Conservation (phyloP, 2,888 invertebrate species). For the Drosophila paramelanica region DNA sequence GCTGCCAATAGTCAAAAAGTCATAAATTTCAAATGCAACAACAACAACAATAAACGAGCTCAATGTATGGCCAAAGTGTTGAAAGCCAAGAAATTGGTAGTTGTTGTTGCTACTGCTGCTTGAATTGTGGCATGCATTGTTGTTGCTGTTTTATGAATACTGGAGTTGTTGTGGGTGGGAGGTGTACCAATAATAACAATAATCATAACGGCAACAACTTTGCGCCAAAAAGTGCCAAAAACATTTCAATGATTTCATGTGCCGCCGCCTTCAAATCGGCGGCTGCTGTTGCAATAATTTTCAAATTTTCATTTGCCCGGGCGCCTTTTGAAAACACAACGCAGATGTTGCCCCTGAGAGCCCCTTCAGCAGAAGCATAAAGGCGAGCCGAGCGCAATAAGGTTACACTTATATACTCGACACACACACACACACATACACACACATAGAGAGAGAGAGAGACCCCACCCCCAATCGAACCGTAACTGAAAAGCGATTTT, state of each 20-base stretch:
- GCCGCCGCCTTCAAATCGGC: slow-evolving; percentile 26
- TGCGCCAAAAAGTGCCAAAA: slow-evolving; percentile 74
- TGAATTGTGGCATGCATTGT: slow-evolving; percentile 73
- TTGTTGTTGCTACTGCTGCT: slow-evolving; percentile 25
- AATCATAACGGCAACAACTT: slow-evolving; percentile 77
- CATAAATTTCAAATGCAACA: slow-evolving; percentile 72
- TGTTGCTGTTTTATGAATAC: slow-evolving; percentile 51
- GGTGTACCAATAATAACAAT: slow-evolving; percentile 72
- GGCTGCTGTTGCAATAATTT: slow-evolving; percentile 77
- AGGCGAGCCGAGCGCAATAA: slow-evolving; percentile 45
- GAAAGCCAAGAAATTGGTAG: slow-evolving; percentile 60
- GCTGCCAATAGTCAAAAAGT: slow-evolving; percentile 81
- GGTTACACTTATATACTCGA: slow-evolving; percentile 36
- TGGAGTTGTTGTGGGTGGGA: slow-evolving; percentile 14
- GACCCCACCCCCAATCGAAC: not conserved
- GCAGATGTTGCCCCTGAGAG: slow-evolving; percentile 64
- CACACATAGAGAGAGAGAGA: slow-evolving; percentile 1
- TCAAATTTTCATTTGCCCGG: slow-evolving; percentile 76
- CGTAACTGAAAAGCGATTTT: slow-evolving; percentile 70
- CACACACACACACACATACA: slow-evolving; percentile 6
- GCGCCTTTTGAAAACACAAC: slow-evolving; percentile 60
- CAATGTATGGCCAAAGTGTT: slow-evolving; percentile 55
- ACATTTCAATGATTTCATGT: slow-evolving; percentile 74
- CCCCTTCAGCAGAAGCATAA: slow-evolving; percentile 6
- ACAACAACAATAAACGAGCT: slow-evolving; percentile 35